Evolutionary conservation across 2,888 invertebrate genomes (phyloP), one percentile per base, ranked within the genome.

Genomic region (Diplazon laetatorius): DNA sequence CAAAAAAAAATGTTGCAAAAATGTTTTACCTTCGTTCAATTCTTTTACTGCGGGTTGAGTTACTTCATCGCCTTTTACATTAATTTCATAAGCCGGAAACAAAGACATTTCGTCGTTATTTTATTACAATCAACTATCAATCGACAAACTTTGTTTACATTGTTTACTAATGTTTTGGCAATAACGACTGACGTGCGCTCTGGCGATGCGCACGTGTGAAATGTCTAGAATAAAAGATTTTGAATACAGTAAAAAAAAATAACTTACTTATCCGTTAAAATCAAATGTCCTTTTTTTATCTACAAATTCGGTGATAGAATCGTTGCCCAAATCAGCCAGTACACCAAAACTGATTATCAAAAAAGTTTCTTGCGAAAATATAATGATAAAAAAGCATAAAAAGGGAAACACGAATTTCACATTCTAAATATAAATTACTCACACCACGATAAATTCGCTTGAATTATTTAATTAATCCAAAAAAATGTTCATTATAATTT

Each of bases 31-130:
- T 68, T 25, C n/a, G 12, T 16, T 16, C 12, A 30, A 42, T 55
- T 68, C 42, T 52, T 12, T 22, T 42, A 25, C 18, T 12, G 3
- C 16, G 2, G 66, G 9, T 16, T 52, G 16, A 3, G 66, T 42
- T 0, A 12, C 30, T 18, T 25, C 55, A 30, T 39, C 14, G 37
- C 25, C 9, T 12, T 52, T n/a, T 12, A 14, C 12, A 18, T 52
- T 37, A 37, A 30, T 59, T 20, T 76, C 57, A 9, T 76, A 79
- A 8, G 75, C 79, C 1, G 79, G 79, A 59, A 79, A 79, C 20
- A 79, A 76, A 50, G 79, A 76, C 79, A 79, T 78, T 4, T 12
- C 44, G 14, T 72, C 44, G 12, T 30, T 52, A 63, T 50, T 4
- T 8, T 42, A 18, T 48, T n/a, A n/a, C n/a, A 1, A n/a, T 37